Percentiles rank a stretch among this genome's conserved stretches.
These are phyloP conservation scores for Anguilla megastoma DNA, from an alignment of 2,797 vertebrate genomes.

Conservation along the genomic window DNA sequence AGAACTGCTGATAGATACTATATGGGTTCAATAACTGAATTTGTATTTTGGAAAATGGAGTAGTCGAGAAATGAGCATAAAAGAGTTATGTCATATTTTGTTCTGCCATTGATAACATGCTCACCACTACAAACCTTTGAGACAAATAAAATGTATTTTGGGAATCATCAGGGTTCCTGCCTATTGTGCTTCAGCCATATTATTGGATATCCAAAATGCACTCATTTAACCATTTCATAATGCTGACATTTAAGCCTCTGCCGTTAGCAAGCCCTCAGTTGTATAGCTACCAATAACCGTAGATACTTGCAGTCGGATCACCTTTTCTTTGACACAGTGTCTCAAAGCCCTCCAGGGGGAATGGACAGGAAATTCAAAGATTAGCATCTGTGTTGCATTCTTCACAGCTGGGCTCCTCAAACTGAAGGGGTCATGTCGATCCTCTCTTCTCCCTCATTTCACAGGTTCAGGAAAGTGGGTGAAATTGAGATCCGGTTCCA, in stretches of 20 bases:
- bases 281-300: not conserved
- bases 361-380: conserved; percentile 29
- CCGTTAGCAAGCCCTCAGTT: not conserved
- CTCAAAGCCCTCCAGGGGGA: conserved; percentile 37
- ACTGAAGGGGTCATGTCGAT: conserved; percentile 11
- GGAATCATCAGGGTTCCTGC: not conserved
- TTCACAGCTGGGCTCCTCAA: not conserved
- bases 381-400: conserved; percentile 43
- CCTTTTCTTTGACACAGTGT: conserved; percentile 18
- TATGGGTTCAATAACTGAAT: not conserved
- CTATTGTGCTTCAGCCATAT: not conserved
- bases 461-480: conserved; percentile 21
- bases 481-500: conserved; percentile 44
- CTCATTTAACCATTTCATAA: conserved; percentile 5
- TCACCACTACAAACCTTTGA: not conserved
- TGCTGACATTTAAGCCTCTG: not conserved
- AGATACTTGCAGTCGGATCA: conserved; percentile 24
- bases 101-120: not conserved
- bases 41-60: not conserved
- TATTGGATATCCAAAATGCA: conserved; percentile 13
- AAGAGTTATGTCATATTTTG: not conserved
- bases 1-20: not conserved
- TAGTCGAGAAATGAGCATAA: not conserved
- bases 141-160: conserved; percentile 14
- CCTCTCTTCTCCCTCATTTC: conserved; percentile 33